Base-by-base conservation (phyloP, 2,113 vertebrate species). In the Empidonax traillii region DNA sequence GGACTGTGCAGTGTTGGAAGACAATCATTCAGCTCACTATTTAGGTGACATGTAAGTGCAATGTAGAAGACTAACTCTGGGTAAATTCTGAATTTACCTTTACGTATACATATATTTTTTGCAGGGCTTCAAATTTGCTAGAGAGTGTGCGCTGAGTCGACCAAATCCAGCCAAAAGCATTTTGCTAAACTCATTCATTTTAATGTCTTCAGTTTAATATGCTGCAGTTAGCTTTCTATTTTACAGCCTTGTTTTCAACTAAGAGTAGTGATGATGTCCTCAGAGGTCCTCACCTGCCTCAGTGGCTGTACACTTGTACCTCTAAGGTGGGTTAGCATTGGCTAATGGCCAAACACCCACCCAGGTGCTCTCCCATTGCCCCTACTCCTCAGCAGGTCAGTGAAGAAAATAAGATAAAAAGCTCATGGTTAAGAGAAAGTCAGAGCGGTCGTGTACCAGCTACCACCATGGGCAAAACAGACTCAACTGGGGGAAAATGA, bases 341-440 rank as follows among this genome's bases (percentile, higher is more conserved):
- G 14, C 10, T 46, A 31, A 58, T 12, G 7, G 15, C 12, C 31
- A 53, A 88, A 44, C 2, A 3, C 2, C 3, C 22, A 35, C 19
- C 5, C n/a, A 85, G 24, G 5, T 1, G 0, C 6, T 63, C 3
- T 56, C 28, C 67, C 16, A 33, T 20, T 51, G 14, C 1, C 37
- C 3, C 4, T 68, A 2, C 17, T 51, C 19, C 62, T 41, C 35
- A 59, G 13, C 8, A 49, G 14, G 4, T 23, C 12, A 67, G 17
- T 5, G 41, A 5, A 53, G 14, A 81, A 89, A 87, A 59, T 25
- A 47, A 56, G 13, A 46, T 33, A 2, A 47, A 75, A 81, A 56
- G 3, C 2, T 55, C 14, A 20, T 21, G 3, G 11, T 4, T 76
- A 20, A 62, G 35, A 37, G 61, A 46, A 61, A 85, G 35, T 52